Base-by-base conservation (phyloP, 2,888 invertebrate species). In the Polydrusus pterygomalis region DNA sequence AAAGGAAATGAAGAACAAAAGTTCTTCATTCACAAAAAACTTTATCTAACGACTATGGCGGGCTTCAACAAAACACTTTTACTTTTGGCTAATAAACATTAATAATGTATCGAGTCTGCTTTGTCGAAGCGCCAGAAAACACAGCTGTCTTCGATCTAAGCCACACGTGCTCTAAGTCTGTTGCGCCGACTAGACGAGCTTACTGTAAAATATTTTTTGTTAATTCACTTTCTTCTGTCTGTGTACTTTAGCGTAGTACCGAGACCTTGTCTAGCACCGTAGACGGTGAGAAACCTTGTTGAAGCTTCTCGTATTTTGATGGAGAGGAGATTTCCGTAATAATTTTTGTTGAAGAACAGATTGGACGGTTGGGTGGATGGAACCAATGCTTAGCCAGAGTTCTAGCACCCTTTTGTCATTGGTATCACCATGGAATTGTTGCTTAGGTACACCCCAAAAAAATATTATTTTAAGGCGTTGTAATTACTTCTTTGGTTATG, bases 101-200 rank as follows among this genome's bases (percentile, higher is more conserved):
- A 76, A 76, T 76, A 73, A 76, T 76, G 70, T 76, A 76, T 69
- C 60, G 58, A 68, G 73, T 30, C 45, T 13, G 72, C 49, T 69
- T 60, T 63, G 25, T 51, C 18, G 73, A 73, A 72, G 72, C 72
- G 75, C 75, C 71, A 51, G 68, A 68, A 30, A 15, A 38, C 51
- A 76, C 76, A 76, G 72, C 76, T 76, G 76, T 73, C 69, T 25
- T 56, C 20, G 18, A 60, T 69, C 72, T 76, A 72, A 65, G 54
- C 72, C 78, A 80, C 81, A 80, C 81, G 81, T 81, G 81, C 81
- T 79, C 71, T 63, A 69, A 79, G 80, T 80, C 80, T 80, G 77
- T 70, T 74, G 68, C 70, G 69, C 73, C 79, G 81, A 75, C 81
- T 81, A 81, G 81, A 80, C 79, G 70, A 77, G 77, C 69, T 81